Evolutionary conservation across 2,113 vertebrate genomes (phyloP), one percentile per base, ranked within the genome.

Genomic region (Albula glossodonta): DNA sequence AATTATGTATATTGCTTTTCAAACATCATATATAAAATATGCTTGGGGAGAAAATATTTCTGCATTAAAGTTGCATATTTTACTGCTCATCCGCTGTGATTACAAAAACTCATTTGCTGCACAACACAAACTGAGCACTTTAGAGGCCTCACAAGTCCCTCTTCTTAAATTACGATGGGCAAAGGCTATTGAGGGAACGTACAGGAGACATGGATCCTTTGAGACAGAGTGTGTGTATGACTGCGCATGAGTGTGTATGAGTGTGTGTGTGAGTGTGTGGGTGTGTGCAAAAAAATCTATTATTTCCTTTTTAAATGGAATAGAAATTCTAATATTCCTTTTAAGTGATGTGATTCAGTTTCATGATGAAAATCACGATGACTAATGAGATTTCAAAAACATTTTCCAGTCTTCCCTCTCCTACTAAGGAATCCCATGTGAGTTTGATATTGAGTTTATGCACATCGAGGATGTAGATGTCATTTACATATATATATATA

Each of bases 41-140:
- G 83, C 83, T 83, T 80, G 49, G 48, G 70, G 11, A 78, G 13
- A 70, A 80, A 70, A 74, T 80, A 22, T 88, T 88, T 85, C 78
- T 56, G 77, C 51, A 87, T 85, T 74, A 87, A n/a, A 12, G 17
- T 66, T 31, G 81, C 57, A 82, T 83, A 84, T 78, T 51, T 81
- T 78, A 50, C 41, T 63, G 78, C 80, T 82, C 53, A 83, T 53
- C 78, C 80, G 13, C 15, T 49, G 9, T 57, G 81, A 87, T 90
- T 86, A 90, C 60, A 86, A 25, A 85, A 41, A 87, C 77, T 81
- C 66, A 88, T 83, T 74, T 84, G 49, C 85, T 51, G 79, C 70
- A 48, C 78, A 79, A 86, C 84, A 53, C 80, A 50, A 81, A 66
- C 74, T 56, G 84, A 85, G 83, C 8, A 22, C 19, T 74, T 80